Evolutionary conservation across 2,888 invertebrate species (phyloP).

Genomic region (Gortyna flavago): DNA sequence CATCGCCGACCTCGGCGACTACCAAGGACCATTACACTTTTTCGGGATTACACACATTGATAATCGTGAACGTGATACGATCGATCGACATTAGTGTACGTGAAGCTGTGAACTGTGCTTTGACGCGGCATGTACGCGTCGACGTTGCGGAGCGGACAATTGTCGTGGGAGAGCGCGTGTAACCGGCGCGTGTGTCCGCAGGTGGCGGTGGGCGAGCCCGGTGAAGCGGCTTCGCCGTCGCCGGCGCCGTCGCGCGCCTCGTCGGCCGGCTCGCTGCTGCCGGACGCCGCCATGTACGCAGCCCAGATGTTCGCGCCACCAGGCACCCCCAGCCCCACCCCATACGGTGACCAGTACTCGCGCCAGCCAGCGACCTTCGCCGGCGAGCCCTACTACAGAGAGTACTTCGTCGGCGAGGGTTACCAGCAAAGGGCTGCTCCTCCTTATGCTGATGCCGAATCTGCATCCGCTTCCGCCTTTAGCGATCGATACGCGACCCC

Average conservation of each 20-base stretch:
- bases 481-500: conserved; percentile 93
- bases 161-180: conserved; percentile 91
- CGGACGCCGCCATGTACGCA: conserved; percentile 92
- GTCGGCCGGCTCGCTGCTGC: conserved; percentile 89
- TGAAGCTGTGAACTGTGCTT: conserved; percentile 88
- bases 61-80: conserved; percentile 82
- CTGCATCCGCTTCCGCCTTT: conserved; percentile 91
- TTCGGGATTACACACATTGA: conserved; percentile 76
- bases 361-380: conserved; percentile 91
- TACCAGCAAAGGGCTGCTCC: conserved; percentile 91
- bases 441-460: conserved; percentile 89
- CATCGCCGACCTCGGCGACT: conserved; percentile 88
- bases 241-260: conserved; percentile 92
- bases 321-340: conserved; percentile 92
- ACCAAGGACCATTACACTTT: conserved; percentile 75
- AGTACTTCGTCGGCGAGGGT: conserved; percentile 92
- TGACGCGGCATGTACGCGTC: conserved; percentile 90
- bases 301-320: conserved; percentile 93
- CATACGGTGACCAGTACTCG: conserved; percentile 89
- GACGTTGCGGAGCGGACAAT: conserved; percentile 90
- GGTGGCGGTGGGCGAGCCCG: conserved; percentile 90
- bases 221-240: conserved; percentile 91
- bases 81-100: conserved; percentile 84
- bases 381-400: conserved; percentile 94
- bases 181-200: conserved; percentile 91